phyloP scores from a whole-genome alignment of 2,797 vertebrate species.

The Rhinophrynus dorsalis region DNA sequence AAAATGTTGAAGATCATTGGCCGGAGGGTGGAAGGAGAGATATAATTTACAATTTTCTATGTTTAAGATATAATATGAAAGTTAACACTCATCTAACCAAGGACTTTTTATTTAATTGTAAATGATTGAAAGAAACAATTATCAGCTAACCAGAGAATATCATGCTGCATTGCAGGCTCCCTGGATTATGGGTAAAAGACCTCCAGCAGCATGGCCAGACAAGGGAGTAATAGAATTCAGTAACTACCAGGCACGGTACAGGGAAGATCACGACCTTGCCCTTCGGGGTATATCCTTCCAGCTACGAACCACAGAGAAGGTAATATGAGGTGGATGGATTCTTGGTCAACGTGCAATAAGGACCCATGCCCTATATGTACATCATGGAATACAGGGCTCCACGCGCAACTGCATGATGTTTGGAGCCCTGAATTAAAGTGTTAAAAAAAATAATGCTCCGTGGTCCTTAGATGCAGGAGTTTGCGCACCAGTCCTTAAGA shows the following conservation, averaged over 20 bases:
- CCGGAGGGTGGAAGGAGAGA: too few relatives aligned
- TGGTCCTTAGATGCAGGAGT: too few relatives aligned
- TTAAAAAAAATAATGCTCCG: too few relatives aligned
- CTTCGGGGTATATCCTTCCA: constrained; percentile 60
- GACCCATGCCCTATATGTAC: too few relatives aligned
- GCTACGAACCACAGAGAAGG: constrained; percentile 61
- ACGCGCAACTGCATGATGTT: too few relatives aligned
- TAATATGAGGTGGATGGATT: constrained; percentile 30
- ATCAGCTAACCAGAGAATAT: background rate
- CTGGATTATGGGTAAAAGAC: constrained; percentile 57
- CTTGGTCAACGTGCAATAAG: too few relatives aligned
- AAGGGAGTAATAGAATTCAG: constrained; percentile 62
- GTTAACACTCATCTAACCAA: background rate
- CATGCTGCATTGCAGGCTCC: constrained; percentile 56
- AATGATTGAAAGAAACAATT: background rate
- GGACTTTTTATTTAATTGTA: background rate
- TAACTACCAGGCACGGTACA: constrained; percentile 58
- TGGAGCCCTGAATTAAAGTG: too few relatives aligned
- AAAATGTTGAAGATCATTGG: constrained; percentile 10
- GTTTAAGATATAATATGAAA: background rate
- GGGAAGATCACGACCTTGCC: constrained; percentile 53
- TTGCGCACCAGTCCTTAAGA: too few relatives aligned
- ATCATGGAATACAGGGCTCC: too few relatives aligned
- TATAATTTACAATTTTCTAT: too few relatives aligned
- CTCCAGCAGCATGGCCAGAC: constrained; percentile 57